Evolutionary conservation across 2,888 invertebrate genomes (phyloP).

Genomic region (Pristionchus exspectatus): DNA sequence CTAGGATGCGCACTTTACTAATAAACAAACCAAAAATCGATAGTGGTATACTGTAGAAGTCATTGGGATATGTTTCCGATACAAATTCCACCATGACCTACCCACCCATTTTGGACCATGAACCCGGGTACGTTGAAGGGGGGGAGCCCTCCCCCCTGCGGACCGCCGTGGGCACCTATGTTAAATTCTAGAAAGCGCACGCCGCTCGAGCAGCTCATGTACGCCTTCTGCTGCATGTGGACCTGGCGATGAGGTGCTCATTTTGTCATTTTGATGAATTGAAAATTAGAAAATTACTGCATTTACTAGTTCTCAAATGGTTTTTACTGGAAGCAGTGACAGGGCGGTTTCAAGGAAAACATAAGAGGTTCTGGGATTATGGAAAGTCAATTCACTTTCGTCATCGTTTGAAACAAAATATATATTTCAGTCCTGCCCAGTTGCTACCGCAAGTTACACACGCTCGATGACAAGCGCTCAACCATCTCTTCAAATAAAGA

Average conservation of each 20-base stretch:
- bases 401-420: not conserved
- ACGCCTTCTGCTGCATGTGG: conserved; percentile 54
- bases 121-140: too few relatives aligned
- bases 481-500: not conserved
- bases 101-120: too few relatives aligned
- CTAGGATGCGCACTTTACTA: too few relatives aligned
- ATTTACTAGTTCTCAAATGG: not conserved
- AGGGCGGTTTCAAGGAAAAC: not conserved
- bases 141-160: too few relatives aligned
- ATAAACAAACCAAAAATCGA: too few relatives aligned
- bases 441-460: not conserved
- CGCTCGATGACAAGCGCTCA: not conserved
- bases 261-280: not conserved
- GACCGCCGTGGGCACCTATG: too few relatives aligned
- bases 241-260: conserved; percentile 16
- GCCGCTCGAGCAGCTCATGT: conserved; percentile 31
- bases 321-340: not conserved
- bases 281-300: not conserved
- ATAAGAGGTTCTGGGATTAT: too few relatives aligned
- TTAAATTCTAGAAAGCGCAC: conserved; percentile 29
- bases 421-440: not conserved
- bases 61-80: too few relatives aligned
- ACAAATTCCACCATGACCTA: too few relatives aligned
- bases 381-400: not conserved
- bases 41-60: too few relatives aligned